These are phyloP conservation scores for Myrmophylax atrothorax DNA, from an alignment of 2,113 vertebrate genomes.

Conservation along the genomic window DNA sequence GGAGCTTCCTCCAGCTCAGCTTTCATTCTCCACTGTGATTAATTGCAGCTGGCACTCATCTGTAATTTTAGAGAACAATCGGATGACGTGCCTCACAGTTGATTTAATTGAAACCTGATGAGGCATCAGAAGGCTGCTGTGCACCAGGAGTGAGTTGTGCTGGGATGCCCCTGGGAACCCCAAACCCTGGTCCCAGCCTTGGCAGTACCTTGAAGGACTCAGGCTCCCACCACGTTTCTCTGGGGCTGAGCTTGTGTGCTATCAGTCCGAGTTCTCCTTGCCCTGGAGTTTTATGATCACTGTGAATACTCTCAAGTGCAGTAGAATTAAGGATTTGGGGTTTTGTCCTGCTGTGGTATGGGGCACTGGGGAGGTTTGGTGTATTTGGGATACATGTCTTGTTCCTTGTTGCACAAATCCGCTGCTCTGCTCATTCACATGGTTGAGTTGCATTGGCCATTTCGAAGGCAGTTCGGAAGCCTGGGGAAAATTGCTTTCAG, in stretches of 20 bases:
- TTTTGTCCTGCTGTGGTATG: not conserved
- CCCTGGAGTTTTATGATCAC: not conserved
- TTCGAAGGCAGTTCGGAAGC: not conserved
- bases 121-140: not conserved
- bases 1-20: not conserved
- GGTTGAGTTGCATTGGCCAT: not conserved
- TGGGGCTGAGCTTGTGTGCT: not conserved
- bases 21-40: constrained; percentile 36
- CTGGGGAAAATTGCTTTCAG: constrained; percentile 38
- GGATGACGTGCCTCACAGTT: constrained; percentile 44
- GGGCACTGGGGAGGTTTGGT: not conserved
- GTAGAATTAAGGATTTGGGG: not conserved
- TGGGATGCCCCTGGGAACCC: not conserved
- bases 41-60: constrained; percentile 33
- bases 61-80: constrained; percentile 60
- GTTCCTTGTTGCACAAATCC: not conserved
- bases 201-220: not conserved
- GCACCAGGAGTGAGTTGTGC: not conserved
- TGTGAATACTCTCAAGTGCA: not conserved
- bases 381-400: not conserved
- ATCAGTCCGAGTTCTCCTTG: accelerated
- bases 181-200: not conserved
- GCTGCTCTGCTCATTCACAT: not conserved
- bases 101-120: constrained; percentile 64
- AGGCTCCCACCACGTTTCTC: not conserved